Conservation (phyloP, 2,888 invertebrate genomes). For the Erynnis tages region DNA sequence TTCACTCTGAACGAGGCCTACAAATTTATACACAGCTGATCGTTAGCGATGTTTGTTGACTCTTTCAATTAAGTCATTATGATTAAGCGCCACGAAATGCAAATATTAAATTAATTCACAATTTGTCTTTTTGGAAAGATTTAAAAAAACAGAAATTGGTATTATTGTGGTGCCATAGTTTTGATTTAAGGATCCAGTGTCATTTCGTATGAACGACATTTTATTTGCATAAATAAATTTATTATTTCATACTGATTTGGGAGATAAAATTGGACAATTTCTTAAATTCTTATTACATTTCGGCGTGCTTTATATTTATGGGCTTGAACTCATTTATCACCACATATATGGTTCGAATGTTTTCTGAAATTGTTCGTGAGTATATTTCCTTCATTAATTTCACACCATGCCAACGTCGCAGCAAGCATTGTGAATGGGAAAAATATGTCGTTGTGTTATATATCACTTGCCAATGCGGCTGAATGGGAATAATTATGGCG, state of each 20-base stretch:
- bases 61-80: conserved; percentile 57
- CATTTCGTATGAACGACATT: too few species aligned
- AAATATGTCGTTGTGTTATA: conserved; percentile 47
- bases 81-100: conserved; percentile 26
- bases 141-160: background rate
- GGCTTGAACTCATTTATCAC: background rate
- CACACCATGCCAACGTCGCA: background rate
- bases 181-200: too few species aligned
- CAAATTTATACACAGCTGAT: conserved; percentile 49
- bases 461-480: conserved; percentile 45
- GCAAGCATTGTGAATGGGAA: conserved; percentile 35
- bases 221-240: too few species aligned
- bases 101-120: conserved; percentile 19
- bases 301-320: background rate
- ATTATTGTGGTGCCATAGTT: background rate
- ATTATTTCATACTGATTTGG: too few species aligned
- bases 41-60: conserved; percentile 51
- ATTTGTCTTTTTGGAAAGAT: conserved; percentile 4
- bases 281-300: too few species aligned
- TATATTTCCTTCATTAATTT: conserved; percentile 8
- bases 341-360: background rate
- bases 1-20: too few species aligned
- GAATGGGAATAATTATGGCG: conserved; percentile 60
- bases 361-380: background rate
- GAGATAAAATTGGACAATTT: too few species aligned